These are phyloP conservation scores for Poliocrania exsul DNA, from an alignment of 2,797 vertebrate species.

Conservation along the genomic window DNA sequence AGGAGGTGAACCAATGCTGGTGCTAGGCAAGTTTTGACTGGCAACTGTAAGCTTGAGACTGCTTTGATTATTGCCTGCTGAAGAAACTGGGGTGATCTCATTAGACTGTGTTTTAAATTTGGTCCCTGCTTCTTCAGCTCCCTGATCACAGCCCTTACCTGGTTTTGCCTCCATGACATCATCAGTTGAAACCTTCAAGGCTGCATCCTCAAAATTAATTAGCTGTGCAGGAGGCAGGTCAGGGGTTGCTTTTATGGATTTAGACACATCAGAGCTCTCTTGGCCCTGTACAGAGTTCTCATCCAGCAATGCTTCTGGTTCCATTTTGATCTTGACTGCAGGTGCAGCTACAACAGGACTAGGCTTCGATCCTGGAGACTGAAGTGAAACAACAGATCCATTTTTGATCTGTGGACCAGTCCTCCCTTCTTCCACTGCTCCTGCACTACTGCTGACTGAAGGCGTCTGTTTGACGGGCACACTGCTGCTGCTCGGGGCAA, in stretches of 20 bases:
- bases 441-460: conserved; percentile 73
- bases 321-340: conserved; percentile 87
- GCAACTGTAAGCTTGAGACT: conserved; percentile 77
- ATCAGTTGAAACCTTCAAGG: conserved; percentile 84
- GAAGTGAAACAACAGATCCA: conserved; percentile 83
- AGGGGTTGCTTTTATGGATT: conserved; percentile 62
- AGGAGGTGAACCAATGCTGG: conserved; percentile 78
- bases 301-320: conserved; percentile 85
- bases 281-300: conserved; percentile 80
- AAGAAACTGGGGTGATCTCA: conserved; percentile 77
- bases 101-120: conserved; percentile 77
- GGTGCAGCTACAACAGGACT: conserved; percentile 60
- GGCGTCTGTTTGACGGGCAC: conserved; percentile 83
- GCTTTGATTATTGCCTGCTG: conserved; percentile 81
- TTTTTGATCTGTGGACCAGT: conserved; percentile 82
- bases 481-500: conserved; percentile 82
- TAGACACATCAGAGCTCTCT: conserved; percentile 68
- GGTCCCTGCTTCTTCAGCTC: conserved; percentile 78
- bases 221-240: conserved; percentile 68
- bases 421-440: conserved; percentile 77
- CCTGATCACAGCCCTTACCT: conserved; percentile 75
- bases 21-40: conserved; percentile 75
- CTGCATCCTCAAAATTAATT: conserved; percentile 73
- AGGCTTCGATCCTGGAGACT: conserved; percentile 80
- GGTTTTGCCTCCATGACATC: conserved; percentile 81